A percentile compares a stretch with the other conserved stretches of the same genome.
Conservation (phyloP, 2,888 invertebrate genomes). For the Raillietiella orientalis region DNA sequence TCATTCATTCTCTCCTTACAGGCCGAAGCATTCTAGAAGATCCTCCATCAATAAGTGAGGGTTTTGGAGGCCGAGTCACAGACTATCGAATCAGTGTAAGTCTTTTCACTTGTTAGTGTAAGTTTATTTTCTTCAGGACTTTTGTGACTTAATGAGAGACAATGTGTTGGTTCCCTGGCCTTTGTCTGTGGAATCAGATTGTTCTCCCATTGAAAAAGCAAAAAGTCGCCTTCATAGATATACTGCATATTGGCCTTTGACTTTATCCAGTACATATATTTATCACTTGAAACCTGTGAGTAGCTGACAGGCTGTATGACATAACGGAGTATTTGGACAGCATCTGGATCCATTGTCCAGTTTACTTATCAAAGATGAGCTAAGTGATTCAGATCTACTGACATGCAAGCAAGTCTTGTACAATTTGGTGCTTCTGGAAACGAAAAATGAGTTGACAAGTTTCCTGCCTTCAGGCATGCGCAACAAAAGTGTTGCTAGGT, state of each 20-base stretch:
- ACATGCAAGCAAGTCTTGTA: conserved; percentile 58
- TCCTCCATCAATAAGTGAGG: conserved; percentile 78
- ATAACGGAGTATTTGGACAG: conserved; percentile 14
- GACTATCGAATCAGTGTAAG: conserved; percentile 40
- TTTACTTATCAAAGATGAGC: conserved; percentile 41
- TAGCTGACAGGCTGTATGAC: conserved; percentile 1
- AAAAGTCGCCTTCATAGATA: conserved; percentile 34
- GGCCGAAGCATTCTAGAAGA: conserved; percentile 61
- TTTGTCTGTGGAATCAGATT: conserved; percentile 7
- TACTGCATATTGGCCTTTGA: conserved; percentile 34
- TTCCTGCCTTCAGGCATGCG: not conserved
- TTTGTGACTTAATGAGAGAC: conserved; percentile 55
- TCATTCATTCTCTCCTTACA: conserved; percentile 64
- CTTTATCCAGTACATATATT: not conserved
- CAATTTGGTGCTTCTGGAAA: conserved; percentile 41
- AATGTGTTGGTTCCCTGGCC: conserved; percentile 36
- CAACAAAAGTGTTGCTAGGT: not conserved
- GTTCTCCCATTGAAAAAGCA: conserved; percentile 22
- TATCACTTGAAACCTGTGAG: not conserved
- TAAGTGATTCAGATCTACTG: conserved; percentile 53
- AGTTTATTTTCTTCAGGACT: conserved; percentile 21
- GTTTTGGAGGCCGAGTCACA: conserved; percentile 67
- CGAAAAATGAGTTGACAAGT: conserved; percentile 41
- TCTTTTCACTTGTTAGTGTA: conserved; percentile 3
- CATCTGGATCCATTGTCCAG: conserved; percentile 45